A percentile compares a stretch with the other conserved stretches of the same genome.
Evolutionary conservation across 2,797 vertebrate genomes (phyloP).

Genomic region (Alectoris magna): DNA sequence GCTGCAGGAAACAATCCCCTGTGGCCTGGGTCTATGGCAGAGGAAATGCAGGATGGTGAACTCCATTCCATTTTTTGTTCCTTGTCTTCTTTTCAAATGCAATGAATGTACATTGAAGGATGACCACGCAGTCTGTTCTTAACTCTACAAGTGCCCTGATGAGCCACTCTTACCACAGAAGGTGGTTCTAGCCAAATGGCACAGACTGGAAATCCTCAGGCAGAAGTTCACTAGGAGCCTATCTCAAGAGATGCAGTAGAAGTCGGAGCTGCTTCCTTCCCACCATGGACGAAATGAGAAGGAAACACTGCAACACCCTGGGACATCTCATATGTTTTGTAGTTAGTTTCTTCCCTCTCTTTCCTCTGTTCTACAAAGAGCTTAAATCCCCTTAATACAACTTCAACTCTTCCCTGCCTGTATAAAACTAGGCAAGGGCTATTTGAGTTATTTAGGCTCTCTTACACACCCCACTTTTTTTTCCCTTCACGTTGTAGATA

Average conservation of each 20-base stretch:
- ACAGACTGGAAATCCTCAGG: slow-evolving; percentile 10
- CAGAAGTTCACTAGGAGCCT: slow-evolving; percentile 12
- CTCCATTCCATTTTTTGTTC: slow-evolving; percentile 48
- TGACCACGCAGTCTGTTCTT: not conserved
- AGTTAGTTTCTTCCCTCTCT: not conserved
- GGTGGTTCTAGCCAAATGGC: not conserved
- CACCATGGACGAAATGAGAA: not conserved
- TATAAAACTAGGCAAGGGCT: not conserved
- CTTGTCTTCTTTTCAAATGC: slow-evolving; percentile 8
- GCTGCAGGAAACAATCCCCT: slow-evolving; percentile 30
- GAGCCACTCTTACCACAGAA: not conserved
- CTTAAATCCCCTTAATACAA: slow-evolving; percentile 34
- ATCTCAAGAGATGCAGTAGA: not conserved
- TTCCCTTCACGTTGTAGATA: not conserved
- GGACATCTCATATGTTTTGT: not conserved
- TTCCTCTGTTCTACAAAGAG: not conserved
- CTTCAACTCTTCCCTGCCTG: not conserved
- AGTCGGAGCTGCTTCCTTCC: slow-evolving; percentile 6
- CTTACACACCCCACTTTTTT: not conserved
- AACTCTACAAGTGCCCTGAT: slow-evolving; percentile 38
- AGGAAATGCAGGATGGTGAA: slow-evolving; percentile 51
- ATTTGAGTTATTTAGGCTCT: not conserved
- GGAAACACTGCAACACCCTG: not conserved
- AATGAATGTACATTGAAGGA: slow-evolving; percentile 38
- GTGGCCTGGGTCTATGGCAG: slow-evolving; percentile 36